Base-by-base conservation (phyloP, 2,888 invertebrate species). In the Aleiodes leptofemur region DNA sequence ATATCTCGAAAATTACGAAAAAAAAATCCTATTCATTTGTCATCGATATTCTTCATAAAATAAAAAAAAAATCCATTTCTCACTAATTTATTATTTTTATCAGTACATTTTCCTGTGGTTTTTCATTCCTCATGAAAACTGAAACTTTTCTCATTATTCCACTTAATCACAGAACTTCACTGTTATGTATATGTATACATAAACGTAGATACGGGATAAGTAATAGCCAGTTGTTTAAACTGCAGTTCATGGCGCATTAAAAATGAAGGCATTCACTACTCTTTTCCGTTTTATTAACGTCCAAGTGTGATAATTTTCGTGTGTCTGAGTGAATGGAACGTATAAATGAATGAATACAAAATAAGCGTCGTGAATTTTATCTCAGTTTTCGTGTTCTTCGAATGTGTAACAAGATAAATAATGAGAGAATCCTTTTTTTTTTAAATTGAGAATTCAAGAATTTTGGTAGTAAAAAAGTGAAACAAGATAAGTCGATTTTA, bases 131-230 rank as follows among this genome's bases (percentile, higher is more conserved):
- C 5, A 3, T 43, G 9, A 64, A 64, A 48, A 43, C 34, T 64
- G 14, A 64, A 43, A 48, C n/a, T 48, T 64, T 48, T 43, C 23
- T 14, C 43, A 11, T 43, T 64, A n/a, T 64, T 48, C 48, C 64
- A 64, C 64, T 64, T 48, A 64, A 64, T 9, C 43, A 43, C 64
- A 48, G 64, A 64, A 64, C 23, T 64, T 64, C n/a, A 23, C 64
- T 48, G 64, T 64, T 64, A 48, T 64, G 43, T 38, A 64, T 64
- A 64, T 64, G 64, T 64, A 43, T 64, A 64, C 64, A 64, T 64
- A 43, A 64, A 64, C 14, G 48, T 64, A 48, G 48, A 43, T 64
- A 59, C 34, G 38, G 38, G 64, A 64, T 64, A 64, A 64, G 64
- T 43, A 48, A 64, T 43, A 64, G 64, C 23, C 23, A 23, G 23